A percentile compares a stretch with the other conserved stretches of the same genome.
phyloP scores from a whole-genome alignment of 2,797 vertebrate genomes.

The Hybognathus amarus region DNA sequence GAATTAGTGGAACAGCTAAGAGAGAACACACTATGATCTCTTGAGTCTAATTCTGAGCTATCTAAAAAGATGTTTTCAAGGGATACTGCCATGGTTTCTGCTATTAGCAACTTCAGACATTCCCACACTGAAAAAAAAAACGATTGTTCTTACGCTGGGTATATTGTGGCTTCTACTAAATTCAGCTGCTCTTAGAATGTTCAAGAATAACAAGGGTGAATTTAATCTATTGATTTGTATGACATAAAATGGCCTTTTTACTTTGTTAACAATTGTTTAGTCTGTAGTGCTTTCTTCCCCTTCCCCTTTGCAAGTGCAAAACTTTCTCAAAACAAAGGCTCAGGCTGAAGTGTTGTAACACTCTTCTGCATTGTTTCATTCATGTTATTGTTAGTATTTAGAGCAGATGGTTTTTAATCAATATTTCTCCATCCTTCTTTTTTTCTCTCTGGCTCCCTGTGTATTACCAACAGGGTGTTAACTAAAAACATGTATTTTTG shows the following conservation, averaged over 20 bases:
- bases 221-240: not conserved
- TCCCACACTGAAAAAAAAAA: not conserved
- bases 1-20: too few species aligned
- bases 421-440: not conserved
- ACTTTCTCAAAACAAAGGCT: not conserved
- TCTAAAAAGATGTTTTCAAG: conserved; percentile 10
- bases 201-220: not conserved
- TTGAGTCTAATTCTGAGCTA: conserved; percentile 15
- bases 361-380: conserved; percentile 1
- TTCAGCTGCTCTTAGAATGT: not conserved
- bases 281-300: not conserved
- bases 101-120: conserved; percentile 15
- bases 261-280: conserved; percentile 33
- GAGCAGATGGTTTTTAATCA: conserved; percentile 51
- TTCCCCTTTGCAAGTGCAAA: conserved; percentile 9
- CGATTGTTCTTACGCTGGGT: not conserved
- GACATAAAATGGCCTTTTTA: not conserved
- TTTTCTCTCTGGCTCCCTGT: conserved; percentile 20
- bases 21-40: not conserved
- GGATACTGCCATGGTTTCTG: not conserved
- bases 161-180: conserved; percentile 10
- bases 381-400: conserved; percentile 29
- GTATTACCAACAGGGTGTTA: conserved; percentile 39
- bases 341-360: conserved; percentile 12
- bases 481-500: conserved; percentile 36